Evolutionary conservation across 2,888 invertebrate species (phyloP).

Genomic region (Hedychridium roseum): DNA sequence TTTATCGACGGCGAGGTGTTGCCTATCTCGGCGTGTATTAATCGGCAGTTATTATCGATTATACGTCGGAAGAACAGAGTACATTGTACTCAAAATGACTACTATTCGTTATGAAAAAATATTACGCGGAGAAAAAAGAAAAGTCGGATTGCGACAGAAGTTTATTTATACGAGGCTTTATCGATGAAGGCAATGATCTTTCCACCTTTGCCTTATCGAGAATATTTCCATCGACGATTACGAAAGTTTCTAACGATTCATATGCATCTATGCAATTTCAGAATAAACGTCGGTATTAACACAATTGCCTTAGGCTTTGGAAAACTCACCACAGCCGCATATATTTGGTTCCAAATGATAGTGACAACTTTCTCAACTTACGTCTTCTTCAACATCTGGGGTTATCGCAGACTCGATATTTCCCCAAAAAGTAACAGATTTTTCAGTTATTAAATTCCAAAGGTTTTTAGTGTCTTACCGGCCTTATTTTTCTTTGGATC

Average conservation of each 20-base stretch:
- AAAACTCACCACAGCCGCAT: slow-evolving; percentile 68
- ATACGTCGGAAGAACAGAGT: no score
- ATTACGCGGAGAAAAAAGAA: no score
- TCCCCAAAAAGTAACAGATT: slow-evolving; percentile 56
- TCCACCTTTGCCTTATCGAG: background rate
- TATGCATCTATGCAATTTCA: slow-evolving; percentile 37
- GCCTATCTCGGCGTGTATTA: no score
- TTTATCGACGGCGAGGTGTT: no score
- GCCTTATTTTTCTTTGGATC: no score
- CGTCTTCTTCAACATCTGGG: slow-evolving; percentile 66
- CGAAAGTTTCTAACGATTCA: background rate
- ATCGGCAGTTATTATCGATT: no score
- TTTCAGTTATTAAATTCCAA: slow-evolving; percentile 5
- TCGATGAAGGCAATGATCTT: background rate
- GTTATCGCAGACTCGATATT: slow-evolving; percentile 48
- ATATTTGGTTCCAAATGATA: slow-evolving; percentile 68
- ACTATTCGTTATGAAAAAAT: no score
- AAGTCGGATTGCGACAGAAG: no score
- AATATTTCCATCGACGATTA: background rate
- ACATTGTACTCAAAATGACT: no score
- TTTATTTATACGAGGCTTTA: background rate
- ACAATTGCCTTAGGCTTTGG: slow-evolving; percentile 70
- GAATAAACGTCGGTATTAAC: slow-evolving; percentile 68
- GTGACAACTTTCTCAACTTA: slow-evolving; percentile 62
- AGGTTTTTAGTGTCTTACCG: no score